Evolutionary conservation across 2,797 vertebrate genomes (phyloP).

Genomic region (Arrhamphus sclerolepis): DNA sequence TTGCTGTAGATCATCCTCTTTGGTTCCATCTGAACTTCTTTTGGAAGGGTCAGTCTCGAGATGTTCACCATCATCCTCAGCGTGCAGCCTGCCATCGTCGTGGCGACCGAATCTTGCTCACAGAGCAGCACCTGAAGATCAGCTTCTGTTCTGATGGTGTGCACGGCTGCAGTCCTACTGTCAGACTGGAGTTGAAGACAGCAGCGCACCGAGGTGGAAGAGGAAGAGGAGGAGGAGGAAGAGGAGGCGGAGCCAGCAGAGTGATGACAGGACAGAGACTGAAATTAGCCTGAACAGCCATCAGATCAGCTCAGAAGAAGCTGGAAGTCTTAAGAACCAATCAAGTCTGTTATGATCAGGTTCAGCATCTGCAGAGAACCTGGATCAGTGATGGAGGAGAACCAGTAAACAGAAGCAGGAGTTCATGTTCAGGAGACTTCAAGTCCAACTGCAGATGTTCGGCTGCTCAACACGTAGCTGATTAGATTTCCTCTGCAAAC

Average conservation of each 20-base stretch:
- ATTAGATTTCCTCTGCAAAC: conserved; percentile 30
- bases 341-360: neutral
- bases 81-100: conserved; percentile 26
- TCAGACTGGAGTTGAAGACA: conserved; percentile 7
- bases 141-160: neutral
- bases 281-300: no score
- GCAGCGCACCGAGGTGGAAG: no score
- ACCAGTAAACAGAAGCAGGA: no score
- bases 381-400: no score
- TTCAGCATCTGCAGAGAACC: neutral
- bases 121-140: neutral
- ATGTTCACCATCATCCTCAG: conserved; percentile 45
- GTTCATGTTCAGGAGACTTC: no score
- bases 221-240: neutral
- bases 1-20: conserved; percentile 77
- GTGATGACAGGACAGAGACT: neutral
- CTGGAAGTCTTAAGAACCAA: neutral
- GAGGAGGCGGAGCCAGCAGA: neutral
- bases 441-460: conserved; percentile 7
- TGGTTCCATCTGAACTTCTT: conserved; percentile 42
- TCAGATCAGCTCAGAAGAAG: neutral
- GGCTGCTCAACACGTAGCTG: conserved; percentile 10
- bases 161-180: neutral
- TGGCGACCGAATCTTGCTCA: conserved; percentile 2
- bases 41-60: conserved; percentile 28